Evolutionary conservation across 2,113 vertebrate species (phyloP).

Genomic region (Octodon degus): DNA sequence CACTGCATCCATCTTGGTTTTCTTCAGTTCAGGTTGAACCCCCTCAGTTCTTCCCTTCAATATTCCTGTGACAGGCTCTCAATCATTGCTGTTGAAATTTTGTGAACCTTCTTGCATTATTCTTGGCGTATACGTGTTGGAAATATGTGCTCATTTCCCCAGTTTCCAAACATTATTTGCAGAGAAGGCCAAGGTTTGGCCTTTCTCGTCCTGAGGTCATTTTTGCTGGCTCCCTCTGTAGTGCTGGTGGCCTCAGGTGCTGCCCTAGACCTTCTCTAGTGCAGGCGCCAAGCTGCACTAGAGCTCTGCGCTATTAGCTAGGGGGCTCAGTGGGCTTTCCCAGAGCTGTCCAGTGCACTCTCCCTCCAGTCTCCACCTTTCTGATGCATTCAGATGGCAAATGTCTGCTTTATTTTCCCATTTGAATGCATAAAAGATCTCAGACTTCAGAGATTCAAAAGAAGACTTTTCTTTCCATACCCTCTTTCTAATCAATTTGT

Average conservation of each 20-base stretch:
- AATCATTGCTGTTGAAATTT: not conserved
- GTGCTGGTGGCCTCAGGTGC: rapidly evolving
- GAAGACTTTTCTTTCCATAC: not conserved
- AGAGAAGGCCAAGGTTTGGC: not conserved
- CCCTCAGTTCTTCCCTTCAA: not conserved
- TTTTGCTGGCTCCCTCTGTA: not conserved
- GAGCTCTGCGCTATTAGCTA: not conserved
- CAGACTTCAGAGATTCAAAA: constrained; percentile 15
- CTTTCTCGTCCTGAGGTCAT: not conserved
- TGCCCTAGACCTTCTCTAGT: not conserved
- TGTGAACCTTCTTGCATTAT: not conserved
- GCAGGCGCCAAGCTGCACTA: not conserved
- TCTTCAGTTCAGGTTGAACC: not conserved
- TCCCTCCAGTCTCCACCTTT: not conserved
- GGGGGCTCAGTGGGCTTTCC: not conserved
- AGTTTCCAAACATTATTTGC: not conserved
- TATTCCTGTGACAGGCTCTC: not conserved
- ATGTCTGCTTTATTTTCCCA: not conserved
- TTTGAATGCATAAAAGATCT: not conserved
- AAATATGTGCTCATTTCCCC: not conserved
- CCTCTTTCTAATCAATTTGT: not conserved
- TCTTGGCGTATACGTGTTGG: not conserved
- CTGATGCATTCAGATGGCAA: not conserved
- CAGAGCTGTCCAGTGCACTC: not conserved
- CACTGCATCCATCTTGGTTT: not conserved